Evolutionary conservation across 2,888 invertebrate species (phyloP).

Genomic region (Carpatolechia fugitivella): DNA sequence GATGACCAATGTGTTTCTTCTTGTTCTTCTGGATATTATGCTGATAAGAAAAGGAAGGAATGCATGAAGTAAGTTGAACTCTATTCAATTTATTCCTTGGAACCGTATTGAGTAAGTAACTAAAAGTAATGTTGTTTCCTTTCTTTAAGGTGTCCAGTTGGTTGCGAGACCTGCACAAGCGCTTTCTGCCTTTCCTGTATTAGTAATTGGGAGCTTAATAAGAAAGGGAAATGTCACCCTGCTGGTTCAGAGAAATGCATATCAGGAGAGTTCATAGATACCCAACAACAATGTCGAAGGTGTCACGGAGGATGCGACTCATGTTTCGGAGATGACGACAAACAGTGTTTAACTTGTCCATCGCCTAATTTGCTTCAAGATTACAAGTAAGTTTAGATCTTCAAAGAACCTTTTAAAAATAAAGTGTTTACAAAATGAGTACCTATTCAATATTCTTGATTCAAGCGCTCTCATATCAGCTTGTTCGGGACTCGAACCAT

Average conservation of each 20-base stretch:
- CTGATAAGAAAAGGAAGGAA: slow-evolving; percentile 88
- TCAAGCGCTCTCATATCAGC: too few relatives aligned
- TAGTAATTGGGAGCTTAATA: slow-evolving; percentile 86
- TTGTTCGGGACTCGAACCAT: too few relatives aligned
- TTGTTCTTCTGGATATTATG: slow-evolving; percentile 87
- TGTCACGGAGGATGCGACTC: slow-evolving; percentile 90
- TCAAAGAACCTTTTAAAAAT: too few relatives aligned
- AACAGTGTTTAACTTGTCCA: slow-evolving; percentile 87
- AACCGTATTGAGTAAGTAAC: neutral
- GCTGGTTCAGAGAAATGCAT: slow-evolving; percentile 84
- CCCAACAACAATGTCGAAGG: slow-evolving; percentile 82
- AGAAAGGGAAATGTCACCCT: slow-evolving; percentile 86
- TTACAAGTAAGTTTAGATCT: slow-evolving; percentile 46
- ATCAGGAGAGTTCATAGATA: slow-evolving; percentile 80
- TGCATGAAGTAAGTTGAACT: slow-evolving; percentile 80
- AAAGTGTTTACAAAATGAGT: too few relatives aligned
- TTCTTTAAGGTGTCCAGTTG: slow-evolving; percentile 82
- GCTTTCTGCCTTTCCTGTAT: slow-evolving; percentile 87
- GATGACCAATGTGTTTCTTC: slow-evolving; percentile 85
- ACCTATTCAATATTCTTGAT: too few relatives aligned
- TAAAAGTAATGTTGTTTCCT: neutral
- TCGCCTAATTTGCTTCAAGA: slow-evolving; percentile 86
- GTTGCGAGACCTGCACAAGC: slow-evolving; percentile 87
- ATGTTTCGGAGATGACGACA: slow-evolving; percentile 88
- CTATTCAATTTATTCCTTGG: neutral